Evolutionary conservation across 1,140 invertebrate species (phyloP).

Genomic region (Theocolax elegans): DNA sequence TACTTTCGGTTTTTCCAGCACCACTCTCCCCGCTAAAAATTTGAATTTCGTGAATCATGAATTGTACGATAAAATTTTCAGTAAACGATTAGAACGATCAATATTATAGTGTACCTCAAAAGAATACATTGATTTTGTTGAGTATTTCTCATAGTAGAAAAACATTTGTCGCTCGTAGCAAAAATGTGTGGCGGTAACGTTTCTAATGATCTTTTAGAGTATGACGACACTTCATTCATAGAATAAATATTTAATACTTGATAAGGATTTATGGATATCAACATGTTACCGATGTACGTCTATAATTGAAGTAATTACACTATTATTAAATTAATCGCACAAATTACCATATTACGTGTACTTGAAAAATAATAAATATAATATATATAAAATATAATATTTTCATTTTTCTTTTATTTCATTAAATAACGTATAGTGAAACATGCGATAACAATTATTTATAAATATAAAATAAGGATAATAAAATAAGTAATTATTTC

Average conservation of each 20-base stretch:
- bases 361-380: no score
- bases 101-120: constrained; percentile 73
- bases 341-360: no score
- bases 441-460: no score
- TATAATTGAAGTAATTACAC: constrained; percentile 64
- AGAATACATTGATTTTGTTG: constrained; percentile 97
- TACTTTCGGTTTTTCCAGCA: constrained; percentile 98
- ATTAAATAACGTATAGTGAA: no score
- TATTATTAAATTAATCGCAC: not conserved
- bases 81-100: not conserved
- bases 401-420: no score
- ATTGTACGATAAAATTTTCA: constrained; percentile 5
- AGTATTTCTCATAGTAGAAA: constrained; percentile 93
- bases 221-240: constrained; percentile 95
- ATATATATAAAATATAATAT: no score
- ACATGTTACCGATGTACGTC: constrained; percentile 98
- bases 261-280: constrained; percentile 98
- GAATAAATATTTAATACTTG: constrained; percentile 98
- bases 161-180: constrained; percentile 95
- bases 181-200: constrained; percentile 98
- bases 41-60: not conserved
- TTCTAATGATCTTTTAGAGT: constrained; percentile 95
- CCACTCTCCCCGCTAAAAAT: constrained; percentile 88
- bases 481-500: no score
- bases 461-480: no score